These are phyloP conservation scores for Cybosia mesomella DNA, from an alignment of 2,888 invertebrate genomes.

Conservation along the genomic window DNA sequence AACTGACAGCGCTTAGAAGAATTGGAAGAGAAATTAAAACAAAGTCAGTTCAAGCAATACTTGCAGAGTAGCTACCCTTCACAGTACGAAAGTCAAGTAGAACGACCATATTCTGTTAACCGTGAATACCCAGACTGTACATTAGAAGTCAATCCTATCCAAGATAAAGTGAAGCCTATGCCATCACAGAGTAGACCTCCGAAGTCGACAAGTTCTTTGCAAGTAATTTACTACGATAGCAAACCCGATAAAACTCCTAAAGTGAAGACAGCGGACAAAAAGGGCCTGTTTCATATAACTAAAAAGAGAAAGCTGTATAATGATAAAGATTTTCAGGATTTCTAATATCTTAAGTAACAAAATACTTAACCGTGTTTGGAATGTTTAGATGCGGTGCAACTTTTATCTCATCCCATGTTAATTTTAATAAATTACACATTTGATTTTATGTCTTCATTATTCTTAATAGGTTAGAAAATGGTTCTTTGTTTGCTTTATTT, in stretches of 20 bases:
- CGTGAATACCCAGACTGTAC: conserved; percentile 59
- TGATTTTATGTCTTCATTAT: neutral
- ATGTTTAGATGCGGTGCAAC: neutral
- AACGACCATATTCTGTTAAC: conserved; percentile 74
- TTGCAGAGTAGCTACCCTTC: conserved; percentile 69
- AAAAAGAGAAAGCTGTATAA: conserved; percentile 81
- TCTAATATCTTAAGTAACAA: conserved; percentile 43
- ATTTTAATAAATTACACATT: neutral
- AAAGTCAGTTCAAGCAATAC: conserved; percentile 79
- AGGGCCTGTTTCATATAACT: conserved; percentile 75
- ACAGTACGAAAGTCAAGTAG: conserved; percentile 72
- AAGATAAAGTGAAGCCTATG: conserved; percentile 53
- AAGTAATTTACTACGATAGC: conserved; percentile 73
- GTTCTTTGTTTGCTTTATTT: conserved; percentile 1
- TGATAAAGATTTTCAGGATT: conserved; percentile 77
- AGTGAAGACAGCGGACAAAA: conserved; percentile 64
- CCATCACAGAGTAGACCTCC: conserved; percentile 58
- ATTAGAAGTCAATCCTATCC: conserved; percentile 55
- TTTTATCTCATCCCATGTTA: neutral
- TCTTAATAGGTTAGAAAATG: neutral
- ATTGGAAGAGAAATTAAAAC: conserved; percentile 80
- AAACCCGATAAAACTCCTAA: conserved; percentile 54
- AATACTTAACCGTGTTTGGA: neutral
- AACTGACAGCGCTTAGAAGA: conserved; percentile 71
- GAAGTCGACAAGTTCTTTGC: conserved; percentile 63